Conservation (phyloP, 2,888 invertebrate species). For the Urechis unicinctus region DNA sequence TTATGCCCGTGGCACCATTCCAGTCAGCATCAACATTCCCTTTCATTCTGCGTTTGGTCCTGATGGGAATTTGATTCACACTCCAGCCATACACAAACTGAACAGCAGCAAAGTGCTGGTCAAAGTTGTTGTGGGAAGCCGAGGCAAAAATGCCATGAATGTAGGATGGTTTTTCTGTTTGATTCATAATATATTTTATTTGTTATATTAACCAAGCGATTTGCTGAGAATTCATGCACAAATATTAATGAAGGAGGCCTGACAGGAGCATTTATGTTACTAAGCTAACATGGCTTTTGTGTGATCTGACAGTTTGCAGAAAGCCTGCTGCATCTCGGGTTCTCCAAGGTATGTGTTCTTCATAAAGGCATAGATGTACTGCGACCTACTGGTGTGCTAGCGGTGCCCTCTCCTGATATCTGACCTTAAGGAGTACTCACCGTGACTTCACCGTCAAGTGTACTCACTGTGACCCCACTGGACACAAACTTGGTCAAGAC, state of each 20-base stretch:
- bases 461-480: too few relatives aligned
- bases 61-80: slow-evolving; percentile 64
- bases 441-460: too few relatives aligned
- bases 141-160: slow-evolving; percentile 63
- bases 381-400: background rate
- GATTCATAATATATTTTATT: background rate
- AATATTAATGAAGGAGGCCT: too few relatives aligned
- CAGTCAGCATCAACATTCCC: slow-evolving; percentile 81
- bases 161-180: slow-evolving; percentile 29
- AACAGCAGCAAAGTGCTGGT: slow-evolving; percentile 62
- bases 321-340: background rate
- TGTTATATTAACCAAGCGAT: background rate
- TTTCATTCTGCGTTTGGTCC: slow-evolving; percentile 64
- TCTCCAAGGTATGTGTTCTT: background rate
- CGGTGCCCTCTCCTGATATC: background rate
- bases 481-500: too few relatives aligned
- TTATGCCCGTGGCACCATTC: slow-evolving; percentile 71
- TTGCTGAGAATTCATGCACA: too few relatives aligned
- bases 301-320: background rate
- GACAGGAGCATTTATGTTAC: too few relatives aligned
- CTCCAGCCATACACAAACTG: slow-evolving; percentile 53
- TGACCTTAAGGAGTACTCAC: too few relatives aligned
- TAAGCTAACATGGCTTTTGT: too few relatives aligned
- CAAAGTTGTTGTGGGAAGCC: slow-evolving; percentile 70
- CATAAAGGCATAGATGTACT: background rate